Percentiles rank a stretch among this genome's conserved stretches.
Evolutionary conservation across 2,797 vertebrate genomes (phyloP).

Genomic region (Tadarida brasiliensis): DNA sequence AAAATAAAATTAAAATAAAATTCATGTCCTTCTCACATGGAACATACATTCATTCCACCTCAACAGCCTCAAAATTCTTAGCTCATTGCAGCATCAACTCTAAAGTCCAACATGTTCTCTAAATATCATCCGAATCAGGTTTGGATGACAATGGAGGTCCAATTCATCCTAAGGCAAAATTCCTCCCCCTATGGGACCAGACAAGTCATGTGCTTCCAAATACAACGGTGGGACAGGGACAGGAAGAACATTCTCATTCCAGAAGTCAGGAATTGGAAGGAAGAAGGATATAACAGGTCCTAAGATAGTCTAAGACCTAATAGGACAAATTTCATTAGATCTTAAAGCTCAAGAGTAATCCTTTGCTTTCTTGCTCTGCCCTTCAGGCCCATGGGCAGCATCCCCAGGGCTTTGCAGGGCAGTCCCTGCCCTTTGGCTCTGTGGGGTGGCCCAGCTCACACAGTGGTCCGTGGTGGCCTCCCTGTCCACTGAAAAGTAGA

Average conservation of each 20-base stretch:
- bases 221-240: neutral
- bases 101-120: neutral
- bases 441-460: fast-evolving
- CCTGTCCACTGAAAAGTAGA: neutral
- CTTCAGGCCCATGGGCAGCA: neutral
- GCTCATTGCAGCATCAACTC: neutral
- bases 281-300: no score
- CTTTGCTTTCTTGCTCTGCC: fast-evolving
- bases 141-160: neutral
- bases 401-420: neutral
- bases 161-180: neutral
- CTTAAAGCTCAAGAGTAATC: neutral
- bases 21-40: neutral
- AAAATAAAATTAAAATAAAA: neutral
- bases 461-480: no score
- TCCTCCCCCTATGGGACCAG: neutral
- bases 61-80: neutral
- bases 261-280: neutral
- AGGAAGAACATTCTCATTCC: neutral
- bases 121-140: neutral
- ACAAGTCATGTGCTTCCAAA: neutral
- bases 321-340: neutral
- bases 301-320: neutral
- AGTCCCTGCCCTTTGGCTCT: neutral
- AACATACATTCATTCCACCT: neutral